phyloP scores from a whole-genome alignment of 2,113 vertebrate species.

The Phasianus colchicus region DNA sequence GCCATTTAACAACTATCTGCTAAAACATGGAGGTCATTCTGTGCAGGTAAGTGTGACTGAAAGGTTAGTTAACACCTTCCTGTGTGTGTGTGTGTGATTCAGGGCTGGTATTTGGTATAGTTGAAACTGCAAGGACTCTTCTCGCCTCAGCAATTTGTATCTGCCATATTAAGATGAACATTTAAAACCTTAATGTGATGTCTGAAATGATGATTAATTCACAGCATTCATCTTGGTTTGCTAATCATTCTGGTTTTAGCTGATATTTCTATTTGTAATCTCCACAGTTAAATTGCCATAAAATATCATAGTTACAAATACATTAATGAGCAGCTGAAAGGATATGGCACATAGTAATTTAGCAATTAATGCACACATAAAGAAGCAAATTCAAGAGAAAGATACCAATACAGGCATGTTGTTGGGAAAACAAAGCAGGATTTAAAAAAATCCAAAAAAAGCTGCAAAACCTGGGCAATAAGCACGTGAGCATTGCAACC shows the following conservation, averaged over 20 bases:
- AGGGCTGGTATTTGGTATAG: neutral
- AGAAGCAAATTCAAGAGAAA: constrained; percentile 37
- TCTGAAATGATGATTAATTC: constrained; percentile 63
- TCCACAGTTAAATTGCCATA: constrained; percentile 67
- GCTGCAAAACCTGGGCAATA: constrained; percentile 38
- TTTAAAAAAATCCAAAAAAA: neutral
- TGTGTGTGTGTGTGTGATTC: neutral
- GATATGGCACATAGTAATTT: constrained; percentile 65
- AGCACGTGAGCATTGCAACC: constrained; percentile 20
- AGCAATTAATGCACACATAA: constrained; percentile 56
- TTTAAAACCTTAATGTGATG: neutral
- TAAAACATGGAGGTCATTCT: neutral
- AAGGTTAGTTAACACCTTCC: neutral
- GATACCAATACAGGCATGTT: constrained; percentile 15
- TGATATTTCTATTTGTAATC: constrained; percentile 71
- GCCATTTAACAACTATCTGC: neutral
- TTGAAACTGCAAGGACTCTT: neutral
- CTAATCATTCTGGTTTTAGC: constrained; percentile 58
- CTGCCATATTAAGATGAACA: constrained; percentile 6
- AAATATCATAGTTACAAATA: constrained; percentile 64
- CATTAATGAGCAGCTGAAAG: constrained; percentile 58
- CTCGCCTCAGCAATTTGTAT: constrained; percentile 30
- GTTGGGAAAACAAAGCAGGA: constrained; percentile 44
- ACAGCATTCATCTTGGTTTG: constrained; percentile 59
- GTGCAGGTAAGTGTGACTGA: neutral